Conservation (phyloP, 2,113 vertebrate species). For the Thunnus thynnus region DNA sequence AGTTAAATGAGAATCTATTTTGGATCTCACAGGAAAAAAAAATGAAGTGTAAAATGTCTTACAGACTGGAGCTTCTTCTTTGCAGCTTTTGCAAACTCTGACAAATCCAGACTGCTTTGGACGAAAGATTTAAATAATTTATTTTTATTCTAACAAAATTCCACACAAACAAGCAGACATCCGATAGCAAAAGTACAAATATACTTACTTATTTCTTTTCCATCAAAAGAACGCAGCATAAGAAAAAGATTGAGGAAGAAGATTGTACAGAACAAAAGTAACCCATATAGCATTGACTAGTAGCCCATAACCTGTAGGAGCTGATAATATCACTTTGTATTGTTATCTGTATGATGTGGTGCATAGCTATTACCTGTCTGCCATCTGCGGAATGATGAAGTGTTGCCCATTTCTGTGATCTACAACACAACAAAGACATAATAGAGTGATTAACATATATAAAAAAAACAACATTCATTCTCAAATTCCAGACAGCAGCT, state of each 20-base stretch:
- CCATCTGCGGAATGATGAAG: slow-evolving; percentile 99
- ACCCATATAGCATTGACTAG: not conserved
- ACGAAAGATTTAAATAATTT: slow-evolving; percentile 43
- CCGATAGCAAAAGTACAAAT: not conserved
- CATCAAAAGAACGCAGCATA: slow-evolving; percentile 73
- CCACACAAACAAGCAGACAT: not conserved
- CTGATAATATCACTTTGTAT: not conserved
- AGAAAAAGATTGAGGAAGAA: slow-evolving; percentile 12
- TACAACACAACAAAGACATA: slow-evolving; percentile 72
- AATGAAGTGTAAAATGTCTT: slow-evolving; percentile 74
- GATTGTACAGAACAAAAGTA: not conserved
- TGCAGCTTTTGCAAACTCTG: slow-evolving; percentile 96
- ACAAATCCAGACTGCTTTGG: slow-evolving; percentile 95
- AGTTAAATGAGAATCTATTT: not conserved
- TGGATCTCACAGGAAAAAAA: not conserved
- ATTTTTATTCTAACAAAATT: slow-evolving; percentile 1
- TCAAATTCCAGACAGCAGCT: not conserved
- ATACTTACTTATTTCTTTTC: slow-evolving; percentile 85
- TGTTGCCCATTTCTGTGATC: slow-evolving; percentile 97
- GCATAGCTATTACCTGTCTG: slow-evolving; percentile 92
- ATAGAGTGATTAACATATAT: not conserved
- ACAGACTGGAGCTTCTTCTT: slow-evolving; percentile 99
- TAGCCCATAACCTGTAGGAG: not conserved
- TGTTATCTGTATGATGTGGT: not conserved
- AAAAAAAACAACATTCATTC: not conserved